A percentile compares a stretch with the other conserved stretches of the same genome.
Evolutionary conservation across 1,140 invertebrate species (phyloP).

Genomic region (Maniola jurtina): DNA sequence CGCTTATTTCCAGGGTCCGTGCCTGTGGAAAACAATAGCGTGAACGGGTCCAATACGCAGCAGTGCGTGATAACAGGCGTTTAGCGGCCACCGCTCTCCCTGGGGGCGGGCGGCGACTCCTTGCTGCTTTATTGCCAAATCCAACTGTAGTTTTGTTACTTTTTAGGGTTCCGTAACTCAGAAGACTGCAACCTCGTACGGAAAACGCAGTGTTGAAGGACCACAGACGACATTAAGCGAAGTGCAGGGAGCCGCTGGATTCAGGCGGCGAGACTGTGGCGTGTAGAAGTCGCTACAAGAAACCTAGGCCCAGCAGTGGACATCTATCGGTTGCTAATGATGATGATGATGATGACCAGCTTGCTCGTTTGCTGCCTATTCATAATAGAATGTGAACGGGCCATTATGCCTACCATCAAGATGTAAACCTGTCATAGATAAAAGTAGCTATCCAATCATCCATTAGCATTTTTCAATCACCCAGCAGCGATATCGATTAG

Average conservation of each 20-base stretch:
- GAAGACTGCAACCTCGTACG: background rate
- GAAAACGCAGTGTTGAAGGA: no score
- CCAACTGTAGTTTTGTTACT: conserved; percentile 35
- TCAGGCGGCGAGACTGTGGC: no score
- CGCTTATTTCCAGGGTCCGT: conserved; percentile 34
- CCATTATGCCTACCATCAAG: no score
- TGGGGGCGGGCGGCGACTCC: conserved; percentile 37
- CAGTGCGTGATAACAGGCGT: conserved; percentile 76
- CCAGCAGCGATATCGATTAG: conserved; percentile 17
- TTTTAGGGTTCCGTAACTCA: background rate
- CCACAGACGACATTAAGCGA: no score
- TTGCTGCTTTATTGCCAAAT: conserved; percentile 54
- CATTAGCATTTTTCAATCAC: conserved; percentile 13
- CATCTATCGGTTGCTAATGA: no score
- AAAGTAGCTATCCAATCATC: background rate
- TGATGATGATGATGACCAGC: no score
- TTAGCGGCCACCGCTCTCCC: conserved; percentile 57
- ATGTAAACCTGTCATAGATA: background rate
- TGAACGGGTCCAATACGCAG: conserved; percentile 33
- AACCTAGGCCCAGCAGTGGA: no score
- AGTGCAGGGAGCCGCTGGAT: no score
- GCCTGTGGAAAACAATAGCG: conserved; percentile 42
- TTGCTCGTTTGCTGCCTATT: no score
- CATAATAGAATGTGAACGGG: no score
- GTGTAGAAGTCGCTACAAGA: no score